Percentiles rank a stretch among this genome's conserved stretches.
phyloP scores from a whole-genome alignment of 1,140 invertebrate species.

The Drosophila elegans region DNA sequence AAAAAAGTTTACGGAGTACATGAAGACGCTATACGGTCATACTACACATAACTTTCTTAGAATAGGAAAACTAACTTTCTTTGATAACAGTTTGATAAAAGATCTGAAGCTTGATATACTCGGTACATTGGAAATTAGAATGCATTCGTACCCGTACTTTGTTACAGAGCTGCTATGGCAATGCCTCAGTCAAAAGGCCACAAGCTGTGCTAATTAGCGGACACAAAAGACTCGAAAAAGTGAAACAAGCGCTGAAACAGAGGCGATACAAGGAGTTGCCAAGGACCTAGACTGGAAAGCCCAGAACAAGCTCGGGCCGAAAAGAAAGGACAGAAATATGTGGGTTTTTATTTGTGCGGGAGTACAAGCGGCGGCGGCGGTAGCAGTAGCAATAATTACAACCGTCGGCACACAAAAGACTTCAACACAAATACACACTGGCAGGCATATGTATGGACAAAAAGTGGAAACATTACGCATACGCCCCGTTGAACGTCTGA shows the following conservation, averaged over 20 bases:
- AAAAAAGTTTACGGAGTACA: no score
- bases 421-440: conserved; percentile 43
- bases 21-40: no score
- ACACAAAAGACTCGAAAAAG: conserved; percentile 56
- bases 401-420: conserved; percentile 71
- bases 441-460: conserved; percentile 31
- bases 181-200: conserved; percentile 29
- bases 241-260: conserved; percentile 20
- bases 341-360: conserved; percentile 11
- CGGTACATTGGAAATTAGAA: neutral
- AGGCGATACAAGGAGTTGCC: conserved; percentile 3
- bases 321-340: conserved; percentile 38
- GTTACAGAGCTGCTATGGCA: neutral
- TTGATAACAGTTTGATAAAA: neutral
- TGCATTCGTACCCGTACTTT: neutral
- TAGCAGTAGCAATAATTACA: conserved; percentile 74
- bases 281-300: conserved; percentile 4
- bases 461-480: conserved; percentile 71
- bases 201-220: conserved; percentile 71
- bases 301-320: conserved; percentile 16
- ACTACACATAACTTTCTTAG: no score
- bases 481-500: conserved; percentile 63
- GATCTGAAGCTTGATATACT: neutral
- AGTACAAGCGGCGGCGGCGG: neutral
- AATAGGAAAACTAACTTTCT: no score